Conservation (phyloP, 2,113 vertebrate species). For the Sylvietta virens region DNA sequence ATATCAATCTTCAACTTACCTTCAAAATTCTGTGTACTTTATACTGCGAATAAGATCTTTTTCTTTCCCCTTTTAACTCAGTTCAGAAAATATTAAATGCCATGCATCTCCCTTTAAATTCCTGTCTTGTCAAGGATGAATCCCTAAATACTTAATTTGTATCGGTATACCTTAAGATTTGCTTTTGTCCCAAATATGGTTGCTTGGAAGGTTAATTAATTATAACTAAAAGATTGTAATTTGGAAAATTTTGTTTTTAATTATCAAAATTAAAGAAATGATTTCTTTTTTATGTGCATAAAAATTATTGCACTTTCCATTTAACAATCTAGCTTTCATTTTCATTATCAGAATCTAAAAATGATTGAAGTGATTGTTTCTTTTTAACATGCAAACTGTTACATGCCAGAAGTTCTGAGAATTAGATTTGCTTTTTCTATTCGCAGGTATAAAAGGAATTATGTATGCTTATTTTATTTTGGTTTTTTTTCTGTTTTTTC, state of each 20-base stretch:
- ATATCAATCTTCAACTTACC: background rate
- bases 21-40: background rate
- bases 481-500: background rate
- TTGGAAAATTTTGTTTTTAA: constrained; percentile 70
- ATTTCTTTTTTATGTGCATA: constrained; percentile 43
- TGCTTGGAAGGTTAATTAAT: constrained; percentile 28
- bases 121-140: constrained; percentile 1
- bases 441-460: constrained; percentile 41
- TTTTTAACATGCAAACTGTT: constrained; percentile 65
- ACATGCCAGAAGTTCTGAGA: constrained; percentile 60
- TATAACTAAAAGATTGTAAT: constrained; percentile 56
- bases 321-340: constrained; percentile 64
- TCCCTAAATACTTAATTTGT: constrained; percentile 25
- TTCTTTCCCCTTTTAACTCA: background rate
- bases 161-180: background rate
- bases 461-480: constrained; percentile 14
- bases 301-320: constrained; percentile 49
- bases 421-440: constrained; percentile 28
- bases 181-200: background rate
- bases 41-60: background rate
- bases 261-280: constrained; percentile 61
- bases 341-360: constrained; percentile 67
- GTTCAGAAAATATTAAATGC: background rate
- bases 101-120: background rate
- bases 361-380: constrained; percentile 56